Base-by-base conservation (phyloP, 2,888 invertebrate species). In the Ischnura elegans region DNA sequence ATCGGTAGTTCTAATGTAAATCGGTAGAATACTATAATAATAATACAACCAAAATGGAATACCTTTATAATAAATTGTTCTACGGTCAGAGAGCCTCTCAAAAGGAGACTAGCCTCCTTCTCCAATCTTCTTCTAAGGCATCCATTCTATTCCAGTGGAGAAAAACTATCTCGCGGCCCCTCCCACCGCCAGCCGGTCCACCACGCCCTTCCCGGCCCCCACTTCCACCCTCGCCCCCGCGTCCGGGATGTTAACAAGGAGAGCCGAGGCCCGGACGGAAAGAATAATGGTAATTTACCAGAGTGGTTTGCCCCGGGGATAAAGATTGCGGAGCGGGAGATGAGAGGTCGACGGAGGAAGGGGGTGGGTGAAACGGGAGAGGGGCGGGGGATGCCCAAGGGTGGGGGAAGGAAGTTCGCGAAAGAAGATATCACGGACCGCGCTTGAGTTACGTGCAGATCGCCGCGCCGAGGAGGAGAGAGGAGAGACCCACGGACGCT, bases 221-320 rank as follows among this genome's bases (percentile, higher is more conserved):
- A 13, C 2, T 61, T 61, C 36, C 13, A 2, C 51, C 46, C 55
- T 61, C 13, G 42, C 19, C 45, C 8, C 19, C 55, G 25, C 90
- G 8, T 42, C 42, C 90, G 4, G 61, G 36, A 66, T 36, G 66
- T 90, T 90, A 90, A 90, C 90, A 90, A 90, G 90, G 43, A 90
- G 90, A 90, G 90, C 47, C 45, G 86, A 86, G 86, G 45, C 86
- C 86, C 86, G 13, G 51, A 42, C 90, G 90, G 90, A 90, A n/a
- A 90, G 90, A 90, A 76, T 76, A 76, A 90, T 66, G 90, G 90
- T 90, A 90, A 90, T 90, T 90, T 90, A 90, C 66, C 45, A 90
- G 90, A 90, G 90, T 90, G 90, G 61, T 51, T 87, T 47, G 87
- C 90, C 43, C 90, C 90, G 90, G 90, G 90, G 61, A 87, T 42